Percentiles rank a stretch among this genome's conserved stretches.
These are phyloP conservation scores for Dinomys branickii DNA, from an alignment of 2,113 vertebrate genomes.

Conservation along the genomic window DNA sequence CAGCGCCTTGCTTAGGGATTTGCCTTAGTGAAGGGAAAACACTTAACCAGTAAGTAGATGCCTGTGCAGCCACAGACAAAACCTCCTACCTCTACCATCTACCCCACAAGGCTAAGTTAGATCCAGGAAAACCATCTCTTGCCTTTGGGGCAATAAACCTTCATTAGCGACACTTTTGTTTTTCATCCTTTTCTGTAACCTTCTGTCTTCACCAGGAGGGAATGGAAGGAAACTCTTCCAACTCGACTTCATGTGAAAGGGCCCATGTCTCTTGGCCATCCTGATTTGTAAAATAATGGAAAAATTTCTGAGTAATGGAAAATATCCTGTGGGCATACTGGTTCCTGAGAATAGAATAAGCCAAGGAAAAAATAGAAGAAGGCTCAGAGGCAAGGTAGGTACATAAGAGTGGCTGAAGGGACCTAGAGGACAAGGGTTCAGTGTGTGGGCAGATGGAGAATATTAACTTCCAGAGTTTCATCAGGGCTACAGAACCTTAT, in stretches of 20 bases:
- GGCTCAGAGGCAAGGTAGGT: background rate
- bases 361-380: slow-evolving; percentile 32
- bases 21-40: background rate
- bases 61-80: background rate
- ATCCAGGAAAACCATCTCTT: slow-evolving; percentile 34
- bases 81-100: background rate
- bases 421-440: background rate
- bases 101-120: background rate
- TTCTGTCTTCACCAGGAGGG: background rate
- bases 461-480: background rate
- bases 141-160: background rate
- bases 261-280: slow-evolving; percentile 9
- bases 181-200: slow-evolving; percentile 4
- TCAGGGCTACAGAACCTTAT: background rate
- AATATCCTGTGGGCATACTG: slow-evolving; percentile 46
- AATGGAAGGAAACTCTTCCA: slow-evolving; percentile 44
- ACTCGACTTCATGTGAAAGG: slow-evolving; percentile 64
- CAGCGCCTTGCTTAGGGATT: slow-evolving; percentile 53
- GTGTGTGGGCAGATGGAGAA: background rate
- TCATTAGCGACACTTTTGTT: background rate
- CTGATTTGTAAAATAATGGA: slow-evolving; percentile 59
- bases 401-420: background rate
- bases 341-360: slow-evolving; percentile 61
- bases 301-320: slow-evolving; percentile 70
- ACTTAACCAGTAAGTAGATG: background rate